These are phyloP conservation scores for Parambassis ranga DNA, from an alignment of 2,797 vertebrate genomes.

Conservation along the genomic window DNA sequence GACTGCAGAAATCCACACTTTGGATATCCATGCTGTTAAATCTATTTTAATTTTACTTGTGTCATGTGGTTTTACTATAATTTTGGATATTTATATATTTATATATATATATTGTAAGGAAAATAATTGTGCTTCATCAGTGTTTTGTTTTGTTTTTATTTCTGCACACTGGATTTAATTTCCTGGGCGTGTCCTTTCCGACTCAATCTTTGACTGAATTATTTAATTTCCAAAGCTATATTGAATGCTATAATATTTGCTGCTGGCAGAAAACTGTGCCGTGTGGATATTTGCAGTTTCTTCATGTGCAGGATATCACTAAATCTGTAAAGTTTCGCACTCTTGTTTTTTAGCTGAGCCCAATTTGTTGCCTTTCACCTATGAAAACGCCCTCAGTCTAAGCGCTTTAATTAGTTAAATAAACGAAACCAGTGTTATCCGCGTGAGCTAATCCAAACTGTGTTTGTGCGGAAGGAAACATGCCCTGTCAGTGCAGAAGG, in stretches of 20 bases:
- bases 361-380: constrained; percentile 38
- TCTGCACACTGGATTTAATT: too few relatives aligned
- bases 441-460: constrained; percentile 48
- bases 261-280: too few relatives aligned
- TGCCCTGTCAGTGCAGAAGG: constrained; percentile 55
- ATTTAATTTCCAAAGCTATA: too few relatives aligned
- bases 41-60: neutral
- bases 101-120: too few relatives aligned
- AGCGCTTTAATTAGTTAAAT: constrained; percentile 75
- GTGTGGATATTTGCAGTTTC: too few relatives aligned
- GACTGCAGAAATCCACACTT: constrained; percentile 10
- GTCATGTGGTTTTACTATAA: too few relatives aligned
- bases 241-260: too few relatives aligned
- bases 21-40: neutral
- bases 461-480: constrained; percentile 69
- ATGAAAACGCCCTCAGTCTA: constrained; percentile 45
- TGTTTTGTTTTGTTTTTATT: too few relatives aligned
- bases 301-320: neutral
- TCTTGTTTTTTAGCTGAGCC: constrained; percentile 1
- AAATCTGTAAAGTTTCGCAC: neutral
- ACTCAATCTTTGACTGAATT: too few relatives aligned
- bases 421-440: constrained; percentile 63
- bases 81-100: too few relatives aligned
- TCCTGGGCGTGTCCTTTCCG: too few relatives aligned
- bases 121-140: too few relatives aligned